Conservation (phyloP, 2,797 vertebrate genomes). For the Erpetoichthys calabaricus region DNA sequence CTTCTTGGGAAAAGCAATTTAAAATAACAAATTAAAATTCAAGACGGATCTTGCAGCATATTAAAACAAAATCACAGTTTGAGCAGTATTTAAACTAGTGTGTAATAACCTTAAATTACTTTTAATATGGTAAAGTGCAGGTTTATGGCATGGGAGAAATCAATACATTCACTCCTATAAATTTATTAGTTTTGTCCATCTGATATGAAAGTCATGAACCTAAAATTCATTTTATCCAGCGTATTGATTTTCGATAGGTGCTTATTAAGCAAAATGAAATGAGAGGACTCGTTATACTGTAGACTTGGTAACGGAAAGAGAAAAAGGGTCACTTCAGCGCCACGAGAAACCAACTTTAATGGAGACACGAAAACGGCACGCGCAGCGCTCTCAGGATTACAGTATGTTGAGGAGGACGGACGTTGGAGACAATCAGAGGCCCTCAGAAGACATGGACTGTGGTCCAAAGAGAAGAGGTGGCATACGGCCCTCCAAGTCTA, state of each 20-base stretch:
- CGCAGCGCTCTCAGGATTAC: too few relatives aligned
- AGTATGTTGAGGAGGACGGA: too few relatives aligned
- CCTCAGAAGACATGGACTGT: too few relatives aligned
- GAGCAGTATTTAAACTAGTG: conserved; percentile 49
- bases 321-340: conserved; percentile 1
- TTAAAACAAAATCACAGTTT: conserved; percentile 52
- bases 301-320: conserved; percentile 14
- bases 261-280: conserved; percentile 25
- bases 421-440: too few relatives aligned
- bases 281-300: conserved; percentile 19
- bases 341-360: too few relatives aligned
- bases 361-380: too few relatives aligned
- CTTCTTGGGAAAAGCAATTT: not conserved
- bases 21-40: conserved; percentile 31
- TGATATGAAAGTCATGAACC: conserved; percentile 13
- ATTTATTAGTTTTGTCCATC: conserved; percentile 26
- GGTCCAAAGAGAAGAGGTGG: too few relatives aligned
- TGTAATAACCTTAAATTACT: conserved; percentile 43
- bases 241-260: conserved; percentile 27
- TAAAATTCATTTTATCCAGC: conserved; percentile 16
- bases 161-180: conserved; percentile 31
- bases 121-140: conserved; percentile 44
- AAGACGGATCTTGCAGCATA: conserved; percentile 56
- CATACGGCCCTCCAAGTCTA: too few relatives aligned
- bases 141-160: conserved; percentile 34